A percentile compares a stretch with the other conserved stretches of the same genome.
These are phyloP conservation scores for Mya arenaria DNA, from an alignment of 1,140 invertebrate genomes.

Conservation along the genomic window DNA sequence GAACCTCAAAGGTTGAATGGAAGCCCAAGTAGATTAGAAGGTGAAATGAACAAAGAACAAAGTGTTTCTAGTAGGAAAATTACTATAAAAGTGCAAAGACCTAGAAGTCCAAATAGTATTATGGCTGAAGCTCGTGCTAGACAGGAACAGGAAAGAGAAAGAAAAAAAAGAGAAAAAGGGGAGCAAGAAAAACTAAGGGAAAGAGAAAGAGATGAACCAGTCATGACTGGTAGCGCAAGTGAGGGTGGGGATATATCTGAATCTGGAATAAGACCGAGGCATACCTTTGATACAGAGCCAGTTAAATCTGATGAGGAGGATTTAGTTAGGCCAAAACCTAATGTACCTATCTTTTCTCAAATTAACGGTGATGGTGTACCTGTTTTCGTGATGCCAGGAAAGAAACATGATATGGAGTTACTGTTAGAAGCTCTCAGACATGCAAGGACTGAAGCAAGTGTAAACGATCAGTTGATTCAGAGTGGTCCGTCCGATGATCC, in stretches of 20 bases:
- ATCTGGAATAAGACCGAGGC: neutral
- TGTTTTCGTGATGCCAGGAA: constrained; percentile 63
- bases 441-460: constrained; percentile 67
- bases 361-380: constrained; percentile 56
- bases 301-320: constrained; percentile 56
- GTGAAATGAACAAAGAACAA: constrained; percentile 4
- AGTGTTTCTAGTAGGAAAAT: constrained; percentile 43
- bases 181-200: constrained; percentile 48
- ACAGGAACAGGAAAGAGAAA: constrained; percentile 55
- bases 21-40: constrained; percentile 10
- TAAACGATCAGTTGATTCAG: constrained; percentile 60
- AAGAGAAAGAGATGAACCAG: constrained; percentile 49
- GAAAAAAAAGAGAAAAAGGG: constrained; percentile 50
- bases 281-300: constrained; percentile 35
- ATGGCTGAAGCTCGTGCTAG: constrained; percentile 63
- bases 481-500: constrained; percentile 38
- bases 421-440: constrained; percentile 67
- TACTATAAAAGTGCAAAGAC: constrained; percentile 50
- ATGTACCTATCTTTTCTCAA: constrained; percentile 21
- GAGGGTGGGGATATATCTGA: constrained; percentile 46
- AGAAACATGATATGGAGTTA: constrained; percentile 62
- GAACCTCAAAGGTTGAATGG: constrained; percentile 23
- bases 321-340: constrained; percentile 26
- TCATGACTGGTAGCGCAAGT: constrained; percentile 56
- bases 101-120: constrained; percentile 61